Evolutionary conservation across 2,797 vertebrate species (phyloP).

Genomic region (Lacerta agilis): DNA sequence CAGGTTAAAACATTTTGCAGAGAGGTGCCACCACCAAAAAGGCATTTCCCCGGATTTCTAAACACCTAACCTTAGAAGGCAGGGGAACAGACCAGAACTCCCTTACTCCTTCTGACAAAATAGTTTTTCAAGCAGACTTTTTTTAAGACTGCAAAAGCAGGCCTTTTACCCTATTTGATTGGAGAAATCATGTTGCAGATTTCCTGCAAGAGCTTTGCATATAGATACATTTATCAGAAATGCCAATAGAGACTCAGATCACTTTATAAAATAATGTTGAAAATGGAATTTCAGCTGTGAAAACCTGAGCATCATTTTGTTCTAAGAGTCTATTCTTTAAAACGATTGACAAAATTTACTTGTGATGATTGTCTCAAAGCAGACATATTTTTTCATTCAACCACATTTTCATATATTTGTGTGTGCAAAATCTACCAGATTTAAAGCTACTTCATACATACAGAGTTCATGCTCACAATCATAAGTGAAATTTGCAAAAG

Average conservation of each 20-base stretch:
- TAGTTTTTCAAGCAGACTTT: not conserved
- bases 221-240: not conserved
- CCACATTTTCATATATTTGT: constrained; percentile 51
- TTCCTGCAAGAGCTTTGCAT: not conserved
- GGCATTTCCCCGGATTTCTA: not conserved
- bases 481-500: not conserved
- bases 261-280: not conserved
- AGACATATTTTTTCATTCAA: constrained; percentile 25
- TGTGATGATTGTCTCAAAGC: not conserved
- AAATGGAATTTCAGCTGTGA: not conserved
- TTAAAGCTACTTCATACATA: not conserved
- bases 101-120: not conserved
- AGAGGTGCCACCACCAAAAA: not conserved
- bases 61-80: not conserved
- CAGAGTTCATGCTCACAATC: not conserved
- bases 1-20: not conserved
- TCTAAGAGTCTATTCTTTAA: not conserved
- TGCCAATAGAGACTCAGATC: not conserved
- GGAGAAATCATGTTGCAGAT: not conserved
- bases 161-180: not conserved
- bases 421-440: not conserved
- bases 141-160: not conserved
- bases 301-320: not conserved
- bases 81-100: too few species aligned
- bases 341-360: not conserved